These are phyloP conservation scores for Arizona elegans DNA, from an alignment of 2,113 vertebrate species.

Conservation along the genomic window DNA sequence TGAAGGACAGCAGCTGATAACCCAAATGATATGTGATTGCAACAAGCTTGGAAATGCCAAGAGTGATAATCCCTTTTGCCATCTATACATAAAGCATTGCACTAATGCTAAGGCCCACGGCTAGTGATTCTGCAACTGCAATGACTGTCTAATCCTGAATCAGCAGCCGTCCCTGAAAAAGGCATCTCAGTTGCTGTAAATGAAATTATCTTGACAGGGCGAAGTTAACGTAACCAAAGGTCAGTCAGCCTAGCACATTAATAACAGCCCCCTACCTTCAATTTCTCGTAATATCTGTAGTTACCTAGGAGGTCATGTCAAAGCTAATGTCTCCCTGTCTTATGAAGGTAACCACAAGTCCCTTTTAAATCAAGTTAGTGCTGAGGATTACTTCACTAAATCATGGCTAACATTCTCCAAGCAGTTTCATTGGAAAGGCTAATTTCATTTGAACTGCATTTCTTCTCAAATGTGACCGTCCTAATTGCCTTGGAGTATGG, in stretches of 20 bases:
- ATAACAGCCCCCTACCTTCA: constrained; percentile 59
- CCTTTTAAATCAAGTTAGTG: constrained; percentile 65
- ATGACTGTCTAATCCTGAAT: constrained; percentile 66
- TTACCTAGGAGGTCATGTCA: constrained; percentile 66
- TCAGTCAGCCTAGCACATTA: constrained; percentile 53
- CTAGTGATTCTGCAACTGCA: constrained; percentile 30
- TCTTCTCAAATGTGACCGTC: constrained; percentile 60
- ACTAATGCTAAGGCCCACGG: not conserved
- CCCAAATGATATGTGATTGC: not conserved
- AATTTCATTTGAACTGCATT: constrained; percentile 63
- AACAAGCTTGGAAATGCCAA: not conserved
- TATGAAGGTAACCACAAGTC: constrained; percentile 62
- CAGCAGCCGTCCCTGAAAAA: constrained; percentile 58
- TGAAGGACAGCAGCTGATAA: not conserved
- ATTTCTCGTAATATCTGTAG: constrained; percentile 61
- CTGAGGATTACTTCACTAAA: constrained; percentile 62
- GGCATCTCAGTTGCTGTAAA: constrained; percentile 68
- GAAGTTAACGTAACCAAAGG: constrained; percentile 64
- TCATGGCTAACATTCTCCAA: constrained; percentile 41
- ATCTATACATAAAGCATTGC: not conserved
- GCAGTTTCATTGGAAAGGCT: constrained; percentile 68
- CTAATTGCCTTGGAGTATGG: constrained; percentile 61
- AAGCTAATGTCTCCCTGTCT: constrained; percentile 64
- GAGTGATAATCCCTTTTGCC: not conserved
- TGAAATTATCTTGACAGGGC: constrained; percentile 69